Evolutionary conservation across 2,113 vertebrate genomes (phyloP).

Genomic region (Vimba vimba): DNA sequence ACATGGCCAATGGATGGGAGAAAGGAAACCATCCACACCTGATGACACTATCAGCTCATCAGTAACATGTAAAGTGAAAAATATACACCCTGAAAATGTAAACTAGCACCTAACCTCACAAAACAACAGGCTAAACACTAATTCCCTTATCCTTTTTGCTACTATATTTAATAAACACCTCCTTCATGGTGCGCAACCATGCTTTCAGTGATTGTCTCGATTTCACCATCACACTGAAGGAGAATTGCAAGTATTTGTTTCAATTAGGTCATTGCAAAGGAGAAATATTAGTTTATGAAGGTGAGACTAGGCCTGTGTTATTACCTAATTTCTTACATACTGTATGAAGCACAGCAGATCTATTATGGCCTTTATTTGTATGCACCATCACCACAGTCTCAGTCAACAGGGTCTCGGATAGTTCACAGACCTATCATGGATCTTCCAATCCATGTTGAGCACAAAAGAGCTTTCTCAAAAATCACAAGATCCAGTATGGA

Average conservation of each 20-base stretch:
- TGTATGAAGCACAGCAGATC: background rate
- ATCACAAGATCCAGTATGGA: background rate
- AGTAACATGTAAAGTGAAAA: background rate
- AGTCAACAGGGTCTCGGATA: background rate
- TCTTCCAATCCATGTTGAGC: background rate
- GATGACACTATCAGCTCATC: constrained; percentile 3
- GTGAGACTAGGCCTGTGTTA: background rate
- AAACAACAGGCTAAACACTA: background rate
- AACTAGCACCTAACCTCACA: background rate
- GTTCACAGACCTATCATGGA: background rate
- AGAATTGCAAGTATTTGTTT: constrained; percentile 17
- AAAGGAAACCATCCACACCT: constrained; percentile 16
- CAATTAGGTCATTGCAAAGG: constrained; percentile 2
- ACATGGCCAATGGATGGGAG: background rate
- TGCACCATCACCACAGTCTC: background rate
- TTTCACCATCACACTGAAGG: background rate
- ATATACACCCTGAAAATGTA: background rate
- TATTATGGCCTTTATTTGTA: background rate
- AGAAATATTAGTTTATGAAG: background rate
- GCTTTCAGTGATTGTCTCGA: background rate
- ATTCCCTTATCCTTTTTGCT: background rate
- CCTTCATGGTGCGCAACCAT: no score
- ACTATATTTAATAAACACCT: background rate
- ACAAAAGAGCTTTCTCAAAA: background rate
- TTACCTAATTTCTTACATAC: background rate